Evolutionary conservation across 2,888 invertebrate genomes (phyloP).

Genomic region (Megastigmus dorsalis): DNA sequence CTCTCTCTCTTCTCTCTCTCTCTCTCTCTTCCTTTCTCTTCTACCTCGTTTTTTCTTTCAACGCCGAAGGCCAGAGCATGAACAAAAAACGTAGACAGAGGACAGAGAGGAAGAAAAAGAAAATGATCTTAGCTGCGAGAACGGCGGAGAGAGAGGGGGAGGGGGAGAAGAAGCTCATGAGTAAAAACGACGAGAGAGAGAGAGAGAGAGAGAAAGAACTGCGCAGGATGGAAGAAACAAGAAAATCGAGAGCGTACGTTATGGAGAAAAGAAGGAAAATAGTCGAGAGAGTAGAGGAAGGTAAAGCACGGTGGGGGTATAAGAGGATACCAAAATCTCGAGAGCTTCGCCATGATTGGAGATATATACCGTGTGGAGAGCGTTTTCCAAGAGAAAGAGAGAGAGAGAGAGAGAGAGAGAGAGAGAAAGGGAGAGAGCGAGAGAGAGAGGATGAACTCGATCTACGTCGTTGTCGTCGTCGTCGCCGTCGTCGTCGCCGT

Average conservation of each 20-base stretch:
- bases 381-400: neutral
- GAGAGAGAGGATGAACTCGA: neutral
- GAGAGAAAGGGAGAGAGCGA: neutral
- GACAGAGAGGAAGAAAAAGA: neutral
- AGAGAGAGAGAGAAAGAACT: neutral
- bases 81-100: no score
- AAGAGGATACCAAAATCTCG: conserved; percentile 26
- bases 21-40: neutral
- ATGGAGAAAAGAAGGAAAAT: neutral
- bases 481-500: neutral
- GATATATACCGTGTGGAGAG: conserved; percentile 1
- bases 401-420: conserved; percentile 1
- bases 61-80: neutral
- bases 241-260: neutral
- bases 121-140: neutral
- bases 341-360: conserved; percentile 37
- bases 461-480: neutral
- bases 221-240: neutral
- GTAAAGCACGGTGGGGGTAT: no score
- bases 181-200: conserved; percentile 7
- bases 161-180: neutral
- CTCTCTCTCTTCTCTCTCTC: neutral
- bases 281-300: neutral
- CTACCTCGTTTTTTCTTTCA: neutral
- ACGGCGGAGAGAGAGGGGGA: neutral